phyloP scores from a whole-genome alignment of 2,113 vertebrate species.

The Lipotes vexillifer region DNA sequence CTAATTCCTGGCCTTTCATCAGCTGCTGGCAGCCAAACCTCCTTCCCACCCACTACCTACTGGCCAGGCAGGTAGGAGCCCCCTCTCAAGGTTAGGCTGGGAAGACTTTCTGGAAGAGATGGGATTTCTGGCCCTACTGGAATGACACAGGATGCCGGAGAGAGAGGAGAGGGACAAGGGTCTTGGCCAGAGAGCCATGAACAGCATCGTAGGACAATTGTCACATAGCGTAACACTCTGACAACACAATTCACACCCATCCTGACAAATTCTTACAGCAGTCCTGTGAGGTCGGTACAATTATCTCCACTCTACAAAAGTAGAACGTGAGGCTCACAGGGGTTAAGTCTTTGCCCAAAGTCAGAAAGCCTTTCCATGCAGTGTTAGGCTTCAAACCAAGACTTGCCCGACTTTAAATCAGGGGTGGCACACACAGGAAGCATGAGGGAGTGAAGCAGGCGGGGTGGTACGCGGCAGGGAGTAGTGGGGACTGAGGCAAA shows the following conservation, averaged over 20 bases:
- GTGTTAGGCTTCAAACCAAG: background rate
- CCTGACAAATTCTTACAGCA: background rate
- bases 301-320: background rate
- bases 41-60: background rate
- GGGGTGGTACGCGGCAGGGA: background rate
- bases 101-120: background rate
- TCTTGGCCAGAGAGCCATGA: background rate
- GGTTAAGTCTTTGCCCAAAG: background rate
- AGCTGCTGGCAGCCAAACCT: background rate
- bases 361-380: background rate
- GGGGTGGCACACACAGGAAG: background rate
- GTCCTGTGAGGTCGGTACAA: background rate
- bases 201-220: background rate
- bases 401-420: background rate
- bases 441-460: background rate
- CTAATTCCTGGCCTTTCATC: background rate
- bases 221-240: background rate
- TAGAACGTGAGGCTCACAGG: background rate
- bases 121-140: background rate
- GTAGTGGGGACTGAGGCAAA: background rate
- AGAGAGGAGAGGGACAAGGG: background rate
- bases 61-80: background rate
- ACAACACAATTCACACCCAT: fast-evolving
- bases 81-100: background rate
- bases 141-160: background rate